Evolutionary conservation across 2,888 invertebrate genomes (phyloP), one percentile per base, ranked within the genome.

Genomic region (Coelogynopora nodosa): DNA sequence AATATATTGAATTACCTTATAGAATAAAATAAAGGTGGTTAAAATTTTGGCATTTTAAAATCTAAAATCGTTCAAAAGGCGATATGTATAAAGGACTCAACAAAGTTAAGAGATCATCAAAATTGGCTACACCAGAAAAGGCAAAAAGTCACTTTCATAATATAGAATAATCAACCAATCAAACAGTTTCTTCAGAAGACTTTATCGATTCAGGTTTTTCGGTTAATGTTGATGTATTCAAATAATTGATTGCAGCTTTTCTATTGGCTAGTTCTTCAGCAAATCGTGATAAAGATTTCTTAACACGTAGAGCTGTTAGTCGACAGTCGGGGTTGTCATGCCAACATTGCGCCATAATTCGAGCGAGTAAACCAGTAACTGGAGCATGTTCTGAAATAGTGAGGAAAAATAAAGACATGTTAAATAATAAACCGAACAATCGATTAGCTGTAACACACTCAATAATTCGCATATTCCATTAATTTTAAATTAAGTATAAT

Each of bases 321-420:
- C 86, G 30, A 30, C 67, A 85, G 84, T 86, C 86, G n/a, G 86
- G 86, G 31, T 29, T 31, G 1, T 31, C 18, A 28, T 30, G 31
- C 86, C 86, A 86, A 67, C 86, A 86, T 30, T 86, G 84, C 27
- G 84, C 27, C 67, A 84, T 74, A 27, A 84, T 29, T 30, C 26
- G 30, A 26, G 27, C 27, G 27, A 84, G 84, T 2, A 84, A 49
- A 30, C 31, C 84, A 13, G 49, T 49, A 18, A 49, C 49, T 49
- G 49, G 49, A 13, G 49, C 49, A 13, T 49, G 5, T 5, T 49
- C 49, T 49, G 49, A 49, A 49, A n/a, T n/a, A n/a, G n/a, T n/a
- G n/a, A n/a, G n/a, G n/a, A 67, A 13, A 67, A 67, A 67, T 67
- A 13, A 18, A n/a, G n/a, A n/a, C n/a, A n/a, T n/a, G n/a, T n/a